Evolutionary conservation across 2,797 vertebrate genomes (phyloP).

Genomic region (Crax fasciolata): DNA sequence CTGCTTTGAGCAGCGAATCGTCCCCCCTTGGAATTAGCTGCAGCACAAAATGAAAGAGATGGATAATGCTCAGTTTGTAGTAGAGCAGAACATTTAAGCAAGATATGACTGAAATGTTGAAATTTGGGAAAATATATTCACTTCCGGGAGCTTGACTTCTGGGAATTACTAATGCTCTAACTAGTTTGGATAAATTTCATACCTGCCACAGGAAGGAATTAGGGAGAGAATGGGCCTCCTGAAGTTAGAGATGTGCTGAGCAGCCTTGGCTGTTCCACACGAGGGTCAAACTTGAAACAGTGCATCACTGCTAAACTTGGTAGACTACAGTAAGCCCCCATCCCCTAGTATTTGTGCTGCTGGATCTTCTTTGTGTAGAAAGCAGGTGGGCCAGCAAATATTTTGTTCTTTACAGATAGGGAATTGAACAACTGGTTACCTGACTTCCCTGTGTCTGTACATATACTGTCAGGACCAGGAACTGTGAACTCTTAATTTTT

Average conservation of each 20-base stretch:
- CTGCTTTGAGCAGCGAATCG: background rate
- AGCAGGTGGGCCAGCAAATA: background rate
- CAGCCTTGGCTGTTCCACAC: background rate
- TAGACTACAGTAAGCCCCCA: background rate
- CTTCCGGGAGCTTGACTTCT: background rate
- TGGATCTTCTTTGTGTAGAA: background rate
- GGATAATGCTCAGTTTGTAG: background rate
- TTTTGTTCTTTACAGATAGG: background rate
- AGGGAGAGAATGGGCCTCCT: background rate
- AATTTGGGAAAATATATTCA: background rate
- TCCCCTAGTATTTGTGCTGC: background rate
- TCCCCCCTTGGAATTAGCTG: background rate
- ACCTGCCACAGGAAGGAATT: background rate
- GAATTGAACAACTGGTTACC: background rate
- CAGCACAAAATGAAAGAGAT: background rate
- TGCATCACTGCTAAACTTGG: background rate
- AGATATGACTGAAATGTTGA: background rate
- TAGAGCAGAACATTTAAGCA: background rate
- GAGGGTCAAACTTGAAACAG: background rate
- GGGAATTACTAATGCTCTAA: background rate
- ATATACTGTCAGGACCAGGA: background rate
- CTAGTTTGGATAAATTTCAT: background rate
- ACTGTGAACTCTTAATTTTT: background rate
- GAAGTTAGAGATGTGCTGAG: background rate
- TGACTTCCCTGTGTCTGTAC: background rate